Conservation (phyloP, 1,140 invertebrate species). For the Trachymyrmex cornetzi region DNA sequence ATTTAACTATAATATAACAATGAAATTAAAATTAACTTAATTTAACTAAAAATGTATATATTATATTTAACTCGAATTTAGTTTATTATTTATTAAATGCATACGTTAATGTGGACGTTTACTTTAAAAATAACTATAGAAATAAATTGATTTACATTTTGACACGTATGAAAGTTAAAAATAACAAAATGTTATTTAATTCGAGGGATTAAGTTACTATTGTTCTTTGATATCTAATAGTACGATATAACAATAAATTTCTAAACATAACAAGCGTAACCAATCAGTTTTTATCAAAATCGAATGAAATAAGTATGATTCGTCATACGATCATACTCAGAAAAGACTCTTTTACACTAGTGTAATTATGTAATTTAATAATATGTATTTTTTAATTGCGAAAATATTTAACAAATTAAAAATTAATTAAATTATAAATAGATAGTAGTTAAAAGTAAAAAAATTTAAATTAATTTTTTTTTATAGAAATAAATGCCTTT, state of each 20-base stretch:
- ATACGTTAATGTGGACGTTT: no score
- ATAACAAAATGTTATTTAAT: no score
- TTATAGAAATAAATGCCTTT: not conserved
- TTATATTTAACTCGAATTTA: no score
- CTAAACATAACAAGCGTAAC: not conserved
- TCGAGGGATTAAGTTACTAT: no score
- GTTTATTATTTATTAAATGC: no score
- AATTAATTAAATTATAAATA: not conserved
- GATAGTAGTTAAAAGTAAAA: constrained; percentile 18
- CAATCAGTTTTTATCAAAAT: constrained; percentile 23
- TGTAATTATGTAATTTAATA: not conserved
- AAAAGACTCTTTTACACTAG: not conserved
- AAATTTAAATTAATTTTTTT: not conserved
- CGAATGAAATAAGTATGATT: not conserved
- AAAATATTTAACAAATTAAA: not conserved
- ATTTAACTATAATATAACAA: no score
- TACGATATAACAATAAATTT: not conserved
- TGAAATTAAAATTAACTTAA: no score
- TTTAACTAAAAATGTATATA: no score
- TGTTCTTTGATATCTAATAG: no score
- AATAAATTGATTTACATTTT: no score
- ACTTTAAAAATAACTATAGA: no score
- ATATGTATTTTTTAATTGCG: not conserved
- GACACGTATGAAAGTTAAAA: no score
- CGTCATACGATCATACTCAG: not conserved